Base-by-base conservation (phyloP, 53 echinoderm and acorn worm species). In the Arbacia lixula region DNA sequence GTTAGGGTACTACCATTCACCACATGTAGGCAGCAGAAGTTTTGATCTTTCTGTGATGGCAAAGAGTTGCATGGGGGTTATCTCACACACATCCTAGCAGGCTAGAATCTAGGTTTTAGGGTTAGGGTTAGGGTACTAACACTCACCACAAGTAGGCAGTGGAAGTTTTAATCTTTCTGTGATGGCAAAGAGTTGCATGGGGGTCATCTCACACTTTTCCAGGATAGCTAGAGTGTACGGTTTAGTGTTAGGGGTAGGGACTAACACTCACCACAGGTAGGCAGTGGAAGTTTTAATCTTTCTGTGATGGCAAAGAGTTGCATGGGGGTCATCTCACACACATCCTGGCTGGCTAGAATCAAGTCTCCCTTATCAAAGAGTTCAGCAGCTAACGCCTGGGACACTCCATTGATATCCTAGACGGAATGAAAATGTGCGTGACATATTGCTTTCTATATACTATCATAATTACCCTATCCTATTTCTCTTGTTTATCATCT, bases 311-410 rank as follows among this genome's bases (percentile, higher is more conserved):
- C 99, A 85, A 89, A 99, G 50, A 99, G 89, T 72, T 99, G 99
- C 99, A 99, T 99, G 2, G 99, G 99, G 2, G 99, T 99, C 99
- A 99, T 99, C 79, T 99, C 94, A 87, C 94, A 99, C 16, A 99
- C 92, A 51, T 99, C 99, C 25, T 87, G 82, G 17, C 86, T 87
- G 1, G 91, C 90, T 3, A 99, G 56, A 39, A 99, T 99, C 17
- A 91, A 26, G 28, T 99, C 99, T 10, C 91, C 99, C 83, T 95
- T 99, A 36, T 95, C 99, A 87, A 83, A 99, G 38, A 99, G 76
- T 71, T 99, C 99, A 39, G 91, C 92, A 42, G 99, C 99, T 29
- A 99, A 86, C 6, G 99, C 94, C 84, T 94, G 94, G 5, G 99
- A 88, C 16, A 99, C 99, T 52, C 99, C 99, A 89, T 90, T 88